Conservation (phyloP, 2,113 vertebrate genomes). For the Nothoprocta pentlandii region DNA sequence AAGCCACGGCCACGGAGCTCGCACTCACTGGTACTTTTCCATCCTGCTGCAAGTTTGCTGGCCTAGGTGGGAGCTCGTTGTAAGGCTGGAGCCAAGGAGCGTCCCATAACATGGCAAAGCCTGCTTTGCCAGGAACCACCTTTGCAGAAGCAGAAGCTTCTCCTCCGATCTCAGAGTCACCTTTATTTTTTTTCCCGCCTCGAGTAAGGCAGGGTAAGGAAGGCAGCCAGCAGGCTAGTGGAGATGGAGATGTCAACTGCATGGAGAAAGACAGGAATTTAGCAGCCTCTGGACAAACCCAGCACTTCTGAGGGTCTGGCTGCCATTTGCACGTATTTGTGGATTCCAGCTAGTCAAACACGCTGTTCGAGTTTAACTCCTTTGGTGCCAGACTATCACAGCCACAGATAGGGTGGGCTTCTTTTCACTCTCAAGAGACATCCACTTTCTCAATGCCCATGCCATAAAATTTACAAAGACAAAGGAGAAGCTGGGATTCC, state of each 20-base stretch:
- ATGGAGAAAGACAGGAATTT: slow-evolving; percentile 70
- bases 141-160: background rate
- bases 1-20: background rate
- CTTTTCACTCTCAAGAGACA: background rate
- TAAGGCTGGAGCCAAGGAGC: slow-evolving; percentile 17
- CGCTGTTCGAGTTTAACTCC: background rate
- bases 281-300: slow-evolving; percentile 55
- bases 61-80: background rate
- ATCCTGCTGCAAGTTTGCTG: background rate
- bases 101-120: background rate
- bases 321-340: slow-evolving; percentile 26
- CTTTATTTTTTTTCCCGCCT: slow-evolving; percentile 41
- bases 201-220: slow-evolving; percentile 21
- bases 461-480: background rate
- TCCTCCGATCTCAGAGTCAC: background rate
- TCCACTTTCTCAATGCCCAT: background rate
- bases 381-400: background rate
- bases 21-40: slow-evolving; percentile 60
- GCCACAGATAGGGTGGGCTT: accelerated
- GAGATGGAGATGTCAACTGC: slow-evolving; percentile 37
- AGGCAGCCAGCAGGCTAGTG: background rate
- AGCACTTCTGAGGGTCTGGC: background rate
- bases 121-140: slow-evolving; percentile 20
- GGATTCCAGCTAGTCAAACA: background rate
- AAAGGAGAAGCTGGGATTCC: background rate